Evolutionary conservation across 1,140 invertebrate genomes (phyloP).

Genomic region (Paralvinella palmiformis): DNA sequence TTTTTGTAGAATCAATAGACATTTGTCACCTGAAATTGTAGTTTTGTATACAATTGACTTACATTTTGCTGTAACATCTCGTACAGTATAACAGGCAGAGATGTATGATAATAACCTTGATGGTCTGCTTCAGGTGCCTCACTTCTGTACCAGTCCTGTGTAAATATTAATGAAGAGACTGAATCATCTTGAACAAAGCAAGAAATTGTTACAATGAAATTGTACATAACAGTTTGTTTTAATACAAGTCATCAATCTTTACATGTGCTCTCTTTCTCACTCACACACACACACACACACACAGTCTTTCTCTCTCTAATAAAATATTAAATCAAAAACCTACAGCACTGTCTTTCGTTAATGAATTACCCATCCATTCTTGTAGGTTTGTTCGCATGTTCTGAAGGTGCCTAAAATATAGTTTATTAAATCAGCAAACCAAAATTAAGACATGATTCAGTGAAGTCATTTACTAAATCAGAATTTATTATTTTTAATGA

Average conservation of each 20-base stretch:
- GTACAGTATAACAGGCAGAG: constrained; percentile 90
- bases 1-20: background rate
- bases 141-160: constrained; percentile 70
- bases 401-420: constrained; percentile 53
- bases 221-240: too few relatives aligned
- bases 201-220: too few relatives aligned
- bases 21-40: background rate
- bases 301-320: too few relatives aligned
- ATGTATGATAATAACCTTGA: constrained; percentile 76
- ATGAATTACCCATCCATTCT: constrained; percentile 72
- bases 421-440: constrained; percentile 12
- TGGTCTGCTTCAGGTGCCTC: constrained; percentile 71
- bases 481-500: too few relatives aligned
- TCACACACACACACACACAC: too few relatives aligned
- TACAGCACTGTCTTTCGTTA: constrained; percentile 1
- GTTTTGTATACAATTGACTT: constrained; percentile 20
- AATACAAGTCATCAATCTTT: constrained; percentile 85
- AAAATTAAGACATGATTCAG: constrained; percentile 9
- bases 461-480: too few relatives aligned
- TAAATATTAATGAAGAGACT: too few relatives aligned
- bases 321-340: too few relatives aligned
- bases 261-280: too few relatives aligned
- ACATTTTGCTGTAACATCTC: constrained; percentile 96
- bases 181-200: too few relatives aligned
- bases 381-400: constrained; percentile 88